Evolutionary conservation across 2,888 invertebrate genomes (phyloP), one percentile per base, ranked within the genome.

Genomic region (Spicauda simplicius): DNA sequence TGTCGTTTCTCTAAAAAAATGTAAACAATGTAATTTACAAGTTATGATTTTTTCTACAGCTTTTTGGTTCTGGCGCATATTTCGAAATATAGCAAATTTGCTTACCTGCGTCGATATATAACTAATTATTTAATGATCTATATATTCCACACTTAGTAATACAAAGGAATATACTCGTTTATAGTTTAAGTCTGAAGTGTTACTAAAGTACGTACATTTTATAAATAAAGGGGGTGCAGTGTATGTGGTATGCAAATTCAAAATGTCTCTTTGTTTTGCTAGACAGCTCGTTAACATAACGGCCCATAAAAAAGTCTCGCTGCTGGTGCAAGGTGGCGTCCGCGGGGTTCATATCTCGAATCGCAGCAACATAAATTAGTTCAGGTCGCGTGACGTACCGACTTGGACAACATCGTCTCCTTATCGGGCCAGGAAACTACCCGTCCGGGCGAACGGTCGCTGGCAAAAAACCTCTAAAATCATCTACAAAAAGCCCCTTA

Each of bases 311-410:
- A 30, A 86, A 86, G 78, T 72, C 69, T 73, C 71, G 20, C 75
- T 19, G 74, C 68, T 75, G 72, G 66, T 65, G 69, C 69, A 71
- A 77, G 81, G 78, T 83, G 84, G 83, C 82, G 81, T 84, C 83
- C 81, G 77, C 82, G 75, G 76, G 76, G 80, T 80, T 81, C 86
- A 87, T 91, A 91, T 90, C 86, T 83, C 80, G 84, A 89, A 91
- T 91, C 91, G 90, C 86, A 83, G 87, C 90, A 87, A 90, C 91
- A 91, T 92, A 91, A 92, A 91, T 92, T 90, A 91, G 88, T 86
- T 86, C 87, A 88, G 87, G 83, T 93, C 88, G 92, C 92, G 92
- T 91, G 92, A 91, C 91, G 89, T 83, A 83, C 86, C 79, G 87
- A 85, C 91, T 91, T 88, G 88, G 84, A 77, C 85, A 77, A 79